Evolutionary conservation across 2,113 vertebrate species (phyloP).

Genomic region (Alethe castanea): DNA sequence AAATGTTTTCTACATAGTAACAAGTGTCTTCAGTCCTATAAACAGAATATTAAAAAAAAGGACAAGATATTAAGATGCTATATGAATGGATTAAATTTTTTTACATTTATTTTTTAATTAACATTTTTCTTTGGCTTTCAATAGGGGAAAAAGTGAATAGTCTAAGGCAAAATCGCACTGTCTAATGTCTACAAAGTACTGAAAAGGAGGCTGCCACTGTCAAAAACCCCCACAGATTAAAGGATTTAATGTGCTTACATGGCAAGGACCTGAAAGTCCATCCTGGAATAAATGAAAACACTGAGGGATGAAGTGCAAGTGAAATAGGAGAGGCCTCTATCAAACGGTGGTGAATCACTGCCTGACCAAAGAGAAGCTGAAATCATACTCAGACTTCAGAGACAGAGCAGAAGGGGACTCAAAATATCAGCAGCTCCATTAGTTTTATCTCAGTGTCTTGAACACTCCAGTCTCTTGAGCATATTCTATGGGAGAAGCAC

Average conservation of each 20-base stretch:
- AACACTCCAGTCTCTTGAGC: not conserved
- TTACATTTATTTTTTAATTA: not conserved
- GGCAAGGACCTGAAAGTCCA: not conserved
- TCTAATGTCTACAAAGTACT: not conserved
- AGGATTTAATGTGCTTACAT: not conserved
- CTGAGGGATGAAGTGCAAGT: not conserved
- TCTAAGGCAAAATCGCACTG: not conserved
- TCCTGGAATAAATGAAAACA: not conserved
- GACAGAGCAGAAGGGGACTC: not conserved
- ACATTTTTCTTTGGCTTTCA: not conserved
- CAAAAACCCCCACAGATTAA: not conserved
- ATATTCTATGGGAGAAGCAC: fast-evolving
- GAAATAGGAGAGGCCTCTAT: not conserved
- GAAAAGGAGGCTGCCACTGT: not conserved
- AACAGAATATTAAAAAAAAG: not conserved
- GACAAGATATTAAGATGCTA: not conserved
- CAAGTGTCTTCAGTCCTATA: not conserved
- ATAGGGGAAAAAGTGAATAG: not conserved
- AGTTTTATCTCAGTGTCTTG: not conserved
- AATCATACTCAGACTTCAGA: not conserved
- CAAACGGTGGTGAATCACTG: not conserved
- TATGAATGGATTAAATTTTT: not conserved
- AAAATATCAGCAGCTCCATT: not conserved
- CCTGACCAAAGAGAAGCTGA: not conserved
- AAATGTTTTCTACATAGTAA: not conserved